phyloP scores from a whole-genome alignment of 92 coral and sea anemone species.

The Palythoa grandis region DNA sequence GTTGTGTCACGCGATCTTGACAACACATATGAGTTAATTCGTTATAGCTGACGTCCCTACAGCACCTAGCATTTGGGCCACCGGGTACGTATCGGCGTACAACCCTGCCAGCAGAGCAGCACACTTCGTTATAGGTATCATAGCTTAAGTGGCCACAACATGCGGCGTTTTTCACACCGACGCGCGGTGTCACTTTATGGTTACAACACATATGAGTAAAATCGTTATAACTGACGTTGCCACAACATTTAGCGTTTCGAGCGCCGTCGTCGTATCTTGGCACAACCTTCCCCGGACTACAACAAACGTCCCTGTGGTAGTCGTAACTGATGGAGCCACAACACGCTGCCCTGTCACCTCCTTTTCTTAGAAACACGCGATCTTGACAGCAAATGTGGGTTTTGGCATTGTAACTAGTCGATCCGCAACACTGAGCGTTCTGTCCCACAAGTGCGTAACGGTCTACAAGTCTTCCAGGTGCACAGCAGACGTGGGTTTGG shows the following conservation, averaged over 20 bases:
- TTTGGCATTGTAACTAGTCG: slow-evolving; percentile 12
- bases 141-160: slow-evolving; percentile 46
- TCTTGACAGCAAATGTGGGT: slow-evolving; percentile 48
- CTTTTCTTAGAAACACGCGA: slow-evolving; percentile 1
- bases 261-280: slow-evolving; percentile 36
- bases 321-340: slow-evolving; percentile 46
- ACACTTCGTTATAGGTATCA: slow-evolving; percentile 31
- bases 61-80: slow-evolving; percentile 49
- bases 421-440: slow-evolving; percentile 49
- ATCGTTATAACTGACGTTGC: slow-evolving; percentile 40
- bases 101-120: slow-evolving; percentile 38
- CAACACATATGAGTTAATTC: slow-evolving; percentile 43
- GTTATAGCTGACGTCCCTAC: slow-evolving; percentile 38
- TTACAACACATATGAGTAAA: slow-evolving; percentile 48
- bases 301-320: slow-evolving; percentile 44
- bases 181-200: slow-evolving; percentile 3
- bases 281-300: slow-evolving; percentile 16
- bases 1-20: slow-evolving; percentile 23
- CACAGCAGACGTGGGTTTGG: slow-evolving; percentile 46
- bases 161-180: slow-evolving; percentile 26
- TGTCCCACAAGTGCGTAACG: slow-evolving; percentile 34
- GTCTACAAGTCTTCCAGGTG: slow-evolving; percentile 10
- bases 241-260: slow-evolving; percentile 49
- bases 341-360: slow-evolving; percentile 45
- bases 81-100: slow-evolving; percentile 47